Conservation (phyloP, 1,140 invertebrate genomes). For the Ooceraea biroi region DNA sequence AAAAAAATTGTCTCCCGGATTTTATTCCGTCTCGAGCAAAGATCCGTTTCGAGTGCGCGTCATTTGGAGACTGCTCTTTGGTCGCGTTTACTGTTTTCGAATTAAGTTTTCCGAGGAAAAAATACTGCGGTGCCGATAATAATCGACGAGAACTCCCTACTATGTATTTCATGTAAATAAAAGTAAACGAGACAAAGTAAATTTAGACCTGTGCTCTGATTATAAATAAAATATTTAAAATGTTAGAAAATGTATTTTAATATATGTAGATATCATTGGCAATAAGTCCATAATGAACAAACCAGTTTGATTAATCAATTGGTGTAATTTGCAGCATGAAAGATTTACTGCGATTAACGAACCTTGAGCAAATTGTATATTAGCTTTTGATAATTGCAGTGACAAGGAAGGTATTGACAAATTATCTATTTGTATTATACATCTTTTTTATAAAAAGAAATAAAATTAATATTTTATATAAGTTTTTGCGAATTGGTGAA, state of each 20-base stretch:
- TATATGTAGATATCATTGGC: slow-evolving; percentile 1
- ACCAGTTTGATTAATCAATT: slow-evolving; percentile 21
- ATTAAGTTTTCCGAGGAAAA: not conserved
- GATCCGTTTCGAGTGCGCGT: slow-evolving; percentile 6
- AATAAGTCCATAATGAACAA: not conserved
- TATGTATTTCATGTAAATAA: slow-evolving; percentile 29
- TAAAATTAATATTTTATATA: not conserved
- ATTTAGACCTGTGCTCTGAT: too few species aligned
- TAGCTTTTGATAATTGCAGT: not conserved
- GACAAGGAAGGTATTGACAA: not conserved
- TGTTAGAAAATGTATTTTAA: slow-evolving; percentile 25
- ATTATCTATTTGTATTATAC: not conserved
- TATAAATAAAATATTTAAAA: too few species aligned
- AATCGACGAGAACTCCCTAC: slow-evolving; percentile 19
- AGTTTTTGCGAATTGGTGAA: not conserved
- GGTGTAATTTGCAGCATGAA: not conserved
- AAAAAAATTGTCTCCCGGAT: slow-evolving; percentile 27
- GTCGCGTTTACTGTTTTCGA: slow-evolving; percentile 3
- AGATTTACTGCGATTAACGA: not conserved
- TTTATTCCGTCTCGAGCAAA: not conserved
- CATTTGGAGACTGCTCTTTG: slow-evolving; percentile 12
- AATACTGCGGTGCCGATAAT: slow-evolving; percentile 15
- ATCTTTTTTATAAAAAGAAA: not conserved
- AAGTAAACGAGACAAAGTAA: slow-evolving; percentile 12
- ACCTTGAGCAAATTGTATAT: slow-evolving; percentile 2